Percentiles rank a stretch among this genome's conserved stretches.
Conservation (phyloP, 2,888 invertebrate genomes). For the Eilema sororculum region DNA sequence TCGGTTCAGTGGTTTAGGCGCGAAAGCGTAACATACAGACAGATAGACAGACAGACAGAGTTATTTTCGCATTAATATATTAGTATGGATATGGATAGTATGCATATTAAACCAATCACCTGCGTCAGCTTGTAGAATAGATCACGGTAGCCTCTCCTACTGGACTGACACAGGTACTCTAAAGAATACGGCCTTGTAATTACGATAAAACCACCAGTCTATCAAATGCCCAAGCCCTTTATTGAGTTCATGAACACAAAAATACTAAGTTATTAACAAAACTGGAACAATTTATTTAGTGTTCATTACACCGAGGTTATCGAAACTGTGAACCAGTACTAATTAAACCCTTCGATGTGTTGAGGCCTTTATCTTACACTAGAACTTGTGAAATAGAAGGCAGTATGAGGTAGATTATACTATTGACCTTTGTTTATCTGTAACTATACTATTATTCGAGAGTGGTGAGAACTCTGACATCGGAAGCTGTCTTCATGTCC, state of each 20-base stretch:
- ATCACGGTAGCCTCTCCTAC: too few species aligned
- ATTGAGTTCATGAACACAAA: constrained; percentile 35
- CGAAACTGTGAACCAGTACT: constrained; percentile 56
- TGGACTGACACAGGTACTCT: too few species aligned
- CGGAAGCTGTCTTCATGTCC: too few species aligned
- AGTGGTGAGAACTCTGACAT: too few species aligned
- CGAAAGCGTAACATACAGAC: too few species aligned
- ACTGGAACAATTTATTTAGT: constrained; percentile 59
- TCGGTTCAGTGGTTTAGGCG: too few species aligned
- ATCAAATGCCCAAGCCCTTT: constrained; percentile 11
- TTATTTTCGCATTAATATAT: too few species aligned
- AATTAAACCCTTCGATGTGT: constrained; percentile 66
- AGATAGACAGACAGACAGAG: too few species aligned
- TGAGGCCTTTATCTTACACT: constrained; percentile 65
- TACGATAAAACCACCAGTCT: background rate
- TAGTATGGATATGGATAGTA: too few species aligned
- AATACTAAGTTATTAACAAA: constrained; percentile 55
- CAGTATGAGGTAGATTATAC: background rate
- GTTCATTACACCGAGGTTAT: constrained; percentile 54
- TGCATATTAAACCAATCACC: too few species aligned
- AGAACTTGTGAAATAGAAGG: constrained; percentile 25
- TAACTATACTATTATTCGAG: background rate
- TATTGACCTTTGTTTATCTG: background rate
- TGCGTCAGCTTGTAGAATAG: too few species aligned
- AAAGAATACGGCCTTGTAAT: too few species aligned